A percentile compares a stretch with the other conserved stretches of the same genome.
Conservation (phyloP, 2,888 invertebrate genomes). For the Ecdyonurus torrentis region DNA sequence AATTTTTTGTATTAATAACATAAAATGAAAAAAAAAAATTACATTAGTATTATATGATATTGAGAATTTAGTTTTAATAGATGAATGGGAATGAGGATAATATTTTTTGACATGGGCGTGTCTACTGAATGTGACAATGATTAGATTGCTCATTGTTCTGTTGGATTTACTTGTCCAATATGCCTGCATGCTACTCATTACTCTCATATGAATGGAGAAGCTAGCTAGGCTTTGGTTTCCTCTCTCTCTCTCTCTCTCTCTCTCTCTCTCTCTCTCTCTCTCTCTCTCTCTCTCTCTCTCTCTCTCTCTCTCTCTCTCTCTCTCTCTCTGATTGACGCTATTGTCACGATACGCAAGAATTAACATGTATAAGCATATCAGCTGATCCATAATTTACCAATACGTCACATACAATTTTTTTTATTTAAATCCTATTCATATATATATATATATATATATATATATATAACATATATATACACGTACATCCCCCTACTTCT, state of each 20-base stretch:
- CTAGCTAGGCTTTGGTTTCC: background rate
- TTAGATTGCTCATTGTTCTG: background rate
- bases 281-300: background rate
- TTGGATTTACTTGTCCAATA: background rate
- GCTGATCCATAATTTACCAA: background rate
- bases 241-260: slow-evolving; percentile 5
- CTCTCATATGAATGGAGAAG: background rate
- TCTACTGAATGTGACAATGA: background rate
- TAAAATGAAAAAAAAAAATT: too few species aligned
- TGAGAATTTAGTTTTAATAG: too few species aligned
- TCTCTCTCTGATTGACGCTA: background rate
- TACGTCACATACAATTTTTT: too few species aligned
- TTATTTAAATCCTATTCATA: too few species aligned
- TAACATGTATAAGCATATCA: background rate
- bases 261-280: background rate
- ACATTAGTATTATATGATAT: too few species aligned
- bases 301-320: background rate
- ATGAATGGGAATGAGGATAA: too few species aligned
- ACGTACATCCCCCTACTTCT: too few species aligned
- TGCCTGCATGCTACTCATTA: background rate
- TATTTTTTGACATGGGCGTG: too few species aligned
- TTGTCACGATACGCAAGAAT: slow-evolving; percentile 1
- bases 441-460: too few species aligned
- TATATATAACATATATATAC: too few species aligned
- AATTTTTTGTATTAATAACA: too few species aligned